phyloP scores from a whole-genome alignment of 2,888 invertebrate species.

The Geophilus truncorum region DNA sequence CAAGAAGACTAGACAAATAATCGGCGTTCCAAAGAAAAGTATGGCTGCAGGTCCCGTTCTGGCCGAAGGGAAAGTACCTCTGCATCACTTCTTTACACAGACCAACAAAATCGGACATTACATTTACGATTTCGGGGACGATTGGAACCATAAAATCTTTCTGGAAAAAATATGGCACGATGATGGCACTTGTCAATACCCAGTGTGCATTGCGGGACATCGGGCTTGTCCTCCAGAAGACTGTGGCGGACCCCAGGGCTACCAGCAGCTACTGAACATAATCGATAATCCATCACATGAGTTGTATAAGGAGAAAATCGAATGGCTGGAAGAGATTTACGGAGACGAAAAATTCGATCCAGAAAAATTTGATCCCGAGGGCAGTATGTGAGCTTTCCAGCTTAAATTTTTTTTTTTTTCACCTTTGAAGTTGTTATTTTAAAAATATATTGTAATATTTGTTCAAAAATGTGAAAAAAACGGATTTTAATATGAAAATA shows the following conservation, averaged over 20 bases:
- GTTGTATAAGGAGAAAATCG: background rate
- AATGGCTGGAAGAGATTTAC: background rate
- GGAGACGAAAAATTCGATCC: background rate
- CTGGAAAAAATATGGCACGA: background rate
- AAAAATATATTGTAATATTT: too few relatives aligned
- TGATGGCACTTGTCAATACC: background rate
- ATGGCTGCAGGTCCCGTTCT: background rate
- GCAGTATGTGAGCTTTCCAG: background rate
- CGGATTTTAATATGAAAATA: too few relatives aligned
- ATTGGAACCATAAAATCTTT: background rate
- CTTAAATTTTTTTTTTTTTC: background rate
- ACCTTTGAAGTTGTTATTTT: background rate
- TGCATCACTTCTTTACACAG: background rate
- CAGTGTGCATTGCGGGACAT: background rate
- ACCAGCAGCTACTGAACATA: background rate
- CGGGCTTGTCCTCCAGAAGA: conserved; percentile 22
- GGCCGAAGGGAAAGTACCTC: background rate
- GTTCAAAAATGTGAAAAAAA: too few relatives aligned
- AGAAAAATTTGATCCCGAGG: background rate
- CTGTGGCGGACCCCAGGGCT: background rate
- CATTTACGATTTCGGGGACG: background rate
- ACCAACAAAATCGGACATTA: background rate
- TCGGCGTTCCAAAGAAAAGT: background rate
- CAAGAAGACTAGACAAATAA: background rate
- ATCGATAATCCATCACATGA: background rate